Evolutionary conservation across 64 coral and sea anemone genomes (phyloP).

Genomic region (Montipora foliosa): DNA sequence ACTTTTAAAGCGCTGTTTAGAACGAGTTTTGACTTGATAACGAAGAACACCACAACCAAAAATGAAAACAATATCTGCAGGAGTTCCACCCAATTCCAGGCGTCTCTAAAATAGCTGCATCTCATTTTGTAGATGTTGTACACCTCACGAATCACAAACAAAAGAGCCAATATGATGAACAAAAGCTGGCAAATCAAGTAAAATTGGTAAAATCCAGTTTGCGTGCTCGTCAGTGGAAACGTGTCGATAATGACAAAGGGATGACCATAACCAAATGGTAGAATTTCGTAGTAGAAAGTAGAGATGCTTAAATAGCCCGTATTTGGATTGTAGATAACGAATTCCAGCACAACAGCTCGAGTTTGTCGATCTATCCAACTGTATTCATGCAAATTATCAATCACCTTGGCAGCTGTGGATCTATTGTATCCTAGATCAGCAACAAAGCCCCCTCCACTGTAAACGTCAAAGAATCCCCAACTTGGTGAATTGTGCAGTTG

Average conservation of each 20-base stretch:
- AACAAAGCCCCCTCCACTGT: slow-evolving; percentile 64
- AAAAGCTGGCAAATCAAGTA: slow-evolving; percentile 66
- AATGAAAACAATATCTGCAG: slow-evolving; percentile 53
- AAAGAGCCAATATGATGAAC: slow-evolving; percentile 50
- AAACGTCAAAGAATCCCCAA: slow-evolving; percentile 71
- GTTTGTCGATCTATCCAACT: slow-evolving; percentile 68
- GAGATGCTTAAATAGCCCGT: slow-evolving; percentile 64
- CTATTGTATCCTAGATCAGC: slow-evolving; percentile 64
- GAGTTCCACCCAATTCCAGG: slow-evolving; percentile 67
- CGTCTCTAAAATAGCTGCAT: slow-evolving; percentile 40
- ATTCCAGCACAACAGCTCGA: slow-evolving; percentile 56
- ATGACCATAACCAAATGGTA: slow-evolving; percentile 45
- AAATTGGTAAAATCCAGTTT: slow-evolving; percentile 45
- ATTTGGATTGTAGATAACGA: slow-evolving; percentile 58
- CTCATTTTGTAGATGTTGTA: slow-evolving; percentile 31
- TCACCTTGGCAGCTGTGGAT: not conserved
- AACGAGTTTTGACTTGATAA: slow-evolving; percentile 55
- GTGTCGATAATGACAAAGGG: slow-evolving; percentile 66
- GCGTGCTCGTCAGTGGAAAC: slow-evolving; percentile 24
- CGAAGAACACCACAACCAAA: slow-evolving; percentile 50
- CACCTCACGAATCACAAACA: slow-evolving; percentile 22
- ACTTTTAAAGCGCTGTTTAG: slow-evolving; percentile 12
- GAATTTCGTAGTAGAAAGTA: slow-evolving; percentile 60
- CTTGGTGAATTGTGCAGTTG: not conserved
- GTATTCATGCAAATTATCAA: slow-evolving; percentile 17